Conservation (phyloP, 2,888 invertebrate species). For the Crioceris asparagi region DNA sequence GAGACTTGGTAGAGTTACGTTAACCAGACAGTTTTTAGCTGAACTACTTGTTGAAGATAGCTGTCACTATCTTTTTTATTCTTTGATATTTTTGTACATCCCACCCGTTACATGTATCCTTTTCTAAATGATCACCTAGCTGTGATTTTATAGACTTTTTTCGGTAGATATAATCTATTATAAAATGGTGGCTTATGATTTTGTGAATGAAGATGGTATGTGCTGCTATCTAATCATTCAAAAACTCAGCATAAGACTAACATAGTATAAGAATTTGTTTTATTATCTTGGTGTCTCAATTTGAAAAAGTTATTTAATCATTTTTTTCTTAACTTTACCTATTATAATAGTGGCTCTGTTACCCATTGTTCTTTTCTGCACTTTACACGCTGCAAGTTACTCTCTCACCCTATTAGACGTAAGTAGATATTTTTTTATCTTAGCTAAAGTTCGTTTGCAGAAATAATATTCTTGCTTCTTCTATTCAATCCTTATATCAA, state of each 20-base stretch:
- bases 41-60: constrained; percentile 80
- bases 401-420: constrained; percentile 83
- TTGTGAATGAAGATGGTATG: too few species aligned
- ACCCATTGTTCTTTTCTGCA: constrained; percentile 84
- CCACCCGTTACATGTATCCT: constrained; percentile 84
- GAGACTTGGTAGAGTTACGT: constrained; percentile 71
- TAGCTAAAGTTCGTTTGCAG: neutral
- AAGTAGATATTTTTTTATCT: constrained; percentile 43
- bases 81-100: constrained; percentile 86
- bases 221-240: neutral
- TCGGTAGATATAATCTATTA: too few species aligned
- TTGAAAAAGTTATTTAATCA: too few species aligned
- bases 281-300: too few species aligned
- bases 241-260: too few species aligned
- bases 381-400: constrained; percentile 88
- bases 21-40: constrained; percentile 74
- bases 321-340: constrained; percentile 11
- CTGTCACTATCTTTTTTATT: constrained; percentile 93
- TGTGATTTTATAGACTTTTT: constrained; percentile 2
- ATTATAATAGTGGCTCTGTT: constrained; percentile 67
- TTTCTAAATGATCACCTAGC: constrained; percentile 36
- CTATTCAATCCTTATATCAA: too few species aligned
- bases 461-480: too few species aligned
- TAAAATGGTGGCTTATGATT: too few species aligned
- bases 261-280: too few species aligned